phyloP scores from a whole-genome alignment of 1,140 invertebrate species.

The Aradophagus sp. region DNA sequence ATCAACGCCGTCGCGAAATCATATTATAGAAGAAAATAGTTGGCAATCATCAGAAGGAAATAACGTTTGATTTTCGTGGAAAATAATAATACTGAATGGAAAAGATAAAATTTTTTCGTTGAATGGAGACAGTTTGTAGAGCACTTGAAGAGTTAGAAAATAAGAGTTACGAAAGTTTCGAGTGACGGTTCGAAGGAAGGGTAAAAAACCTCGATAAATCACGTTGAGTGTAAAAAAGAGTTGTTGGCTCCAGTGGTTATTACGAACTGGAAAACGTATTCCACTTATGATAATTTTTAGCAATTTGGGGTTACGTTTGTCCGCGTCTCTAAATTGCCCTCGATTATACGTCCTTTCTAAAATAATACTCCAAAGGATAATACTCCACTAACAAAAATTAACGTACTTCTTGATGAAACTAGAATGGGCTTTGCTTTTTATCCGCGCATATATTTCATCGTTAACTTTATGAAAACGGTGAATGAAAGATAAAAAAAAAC shows the following conservation, averaged over 20 bases:
- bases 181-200: neutral
- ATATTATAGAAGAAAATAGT: neutral
- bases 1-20: neutral
- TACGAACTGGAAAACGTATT: conserved; percentile 12
- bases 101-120: too few species aligned
- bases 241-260: conserved; percentile 16
- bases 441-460: too few species aligned
- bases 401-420: conserved; percentile 8
- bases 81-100: too few species aligned
- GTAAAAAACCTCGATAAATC: conserved; percentile 2
- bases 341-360: conserved; percentile 16
- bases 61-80: too few species aligned
- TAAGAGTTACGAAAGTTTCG: neutral
- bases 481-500: too few species aligned
- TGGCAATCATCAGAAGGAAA: too few species aligned
- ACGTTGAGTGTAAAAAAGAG: conserved; percentile 5
- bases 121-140: too few species aligned
- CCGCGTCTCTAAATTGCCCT: conserved; percentile 18
- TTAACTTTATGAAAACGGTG: too few species aligned
- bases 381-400: conserved; percentile 2
- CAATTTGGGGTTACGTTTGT: conserved; percentile 17
- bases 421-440: neutral
- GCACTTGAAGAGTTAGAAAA: neutral
- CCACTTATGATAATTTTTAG: conserved; percentile 17
- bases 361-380: conserved; percentile 6